Conservation (phyloP, 2,888 invertebrate genomes). For the Polydrusus cervinus region DNA sequence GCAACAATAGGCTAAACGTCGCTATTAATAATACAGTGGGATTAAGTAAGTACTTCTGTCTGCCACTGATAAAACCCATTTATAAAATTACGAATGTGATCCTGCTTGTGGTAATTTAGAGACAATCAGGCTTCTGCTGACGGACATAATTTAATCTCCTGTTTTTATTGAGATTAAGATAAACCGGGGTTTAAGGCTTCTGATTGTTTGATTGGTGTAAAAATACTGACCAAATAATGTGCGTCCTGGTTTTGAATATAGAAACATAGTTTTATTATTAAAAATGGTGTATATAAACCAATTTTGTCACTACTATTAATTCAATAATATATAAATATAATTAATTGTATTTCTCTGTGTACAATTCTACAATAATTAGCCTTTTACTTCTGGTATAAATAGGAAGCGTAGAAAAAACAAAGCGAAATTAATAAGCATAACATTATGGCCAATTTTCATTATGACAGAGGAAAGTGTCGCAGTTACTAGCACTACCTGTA, state of each 20-base stretch:
- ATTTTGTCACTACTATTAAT: background rate
- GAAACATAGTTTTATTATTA: too few species aligned
- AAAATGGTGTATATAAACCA: background rate
- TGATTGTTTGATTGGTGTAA: background rate
- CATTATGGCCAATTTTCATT: conserved; percentile 37
- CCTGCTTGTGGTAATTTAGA: conserved; percentile 11
- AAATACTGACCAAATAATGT: background rate
- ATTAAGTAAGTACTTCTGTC: conserved; percentile 4
- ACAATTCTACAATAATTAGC: background rate
- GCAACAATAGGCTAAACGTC: background rate
- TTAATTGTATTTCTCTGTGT: too few species aligned
- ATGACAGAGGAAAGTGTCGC: conserved; percentile 36
- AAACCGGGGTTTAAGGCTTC: conserved; percentile 1
- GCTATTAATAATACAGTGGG: conserved; percentile 6
- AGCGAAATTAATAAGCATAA: conserved; percentile 29
- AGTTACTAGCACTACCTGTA: conserved; percentile 16
- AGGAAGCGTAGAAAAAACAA: conserved; percentile 22
- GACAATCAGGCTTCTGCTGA: conserved; percentile 30
- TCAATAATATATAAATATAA: background rate
- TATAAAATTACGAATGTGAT: conserved; percentile 17
- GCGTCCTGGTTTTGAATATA: too few species aligned
- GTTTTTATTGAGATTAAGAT: conserved; percentile 16
- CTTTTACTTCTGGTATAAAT: conserved; percentile 16
- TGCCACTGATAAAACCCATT: conserved; percentile 23
- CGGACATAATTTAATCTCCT: conserved; percentile 34